phyloP scores from a whole-genome alignment of 2,797 vertebrate species.

The Paedocypris micromegethes region DNA sequence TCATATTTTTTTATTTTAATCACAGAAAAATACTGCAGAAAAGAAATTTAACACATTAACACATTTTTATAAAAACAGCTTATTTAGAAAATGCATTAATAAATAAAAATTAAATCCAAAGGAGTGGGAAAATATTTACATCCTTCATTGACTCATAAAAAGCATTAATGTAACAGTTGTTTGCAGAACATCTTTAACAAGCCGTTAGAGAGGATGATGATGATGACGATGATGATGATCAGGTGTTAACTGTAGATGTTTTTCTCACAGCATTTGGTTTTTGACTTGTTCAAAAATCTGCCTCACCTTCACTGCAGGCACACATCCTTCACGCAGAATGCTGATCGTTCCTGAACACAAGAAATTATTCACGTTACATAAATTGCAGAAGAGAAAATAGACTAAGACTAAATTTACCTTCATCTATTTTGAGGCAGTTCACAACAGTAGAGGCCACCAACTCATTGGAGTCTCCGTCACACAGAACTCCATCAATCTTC shows the following conservation, averaged over 20 bases:
- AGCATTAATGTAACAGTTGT: conserved; percentile 56
- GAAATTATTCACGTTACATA: conserved; percentile 15
- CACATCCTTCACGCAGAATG: conserved; percentile 81
- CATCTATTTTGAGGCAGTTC: conserved; percentile 80
- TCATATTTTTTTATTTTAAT: too few relatives aligned
- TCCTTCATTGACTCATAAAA: too few relatives aligned
- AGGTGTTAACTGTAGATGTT: too few relatives aligned
- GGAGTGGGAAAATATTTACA: too few relatives aligned
- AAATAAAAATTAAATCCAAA: too few relatives aligned
- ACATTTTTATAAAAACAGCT: too few relatives aligned
- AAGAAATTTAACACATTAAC: too few relatives aligned
- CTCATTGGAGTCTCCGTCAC: conserved; percentile 82
- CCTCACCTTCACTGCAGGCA: conserved; percentile 71
- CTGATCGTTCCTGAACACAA: conserved; percentile 67
- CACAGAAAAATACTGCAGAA: too few relatives aligned
- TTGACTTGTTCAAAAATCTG: conserved; percentile 80
- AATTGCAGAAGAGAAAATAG: not conserved
- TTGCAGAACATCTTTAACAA: not conserved
- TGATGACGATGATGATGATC: not conserved
- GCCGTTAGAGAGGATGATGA: not conserved
- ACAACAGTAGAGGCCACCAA: conserved; percentile 81
- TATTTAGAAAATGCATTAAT: too few relatives aligned
- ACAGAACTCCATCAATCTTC: conserved; percentile 82
- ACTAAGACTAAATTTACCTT: conserved; percentile 62
- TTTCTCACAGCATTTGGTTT: conserved; percentile 58